Evolutionary conservation across 2,888 invertebrate species (phyloP), one percentile per base, ranked within the genome.

Genomic region (Callinectes sapidus): DNA sequence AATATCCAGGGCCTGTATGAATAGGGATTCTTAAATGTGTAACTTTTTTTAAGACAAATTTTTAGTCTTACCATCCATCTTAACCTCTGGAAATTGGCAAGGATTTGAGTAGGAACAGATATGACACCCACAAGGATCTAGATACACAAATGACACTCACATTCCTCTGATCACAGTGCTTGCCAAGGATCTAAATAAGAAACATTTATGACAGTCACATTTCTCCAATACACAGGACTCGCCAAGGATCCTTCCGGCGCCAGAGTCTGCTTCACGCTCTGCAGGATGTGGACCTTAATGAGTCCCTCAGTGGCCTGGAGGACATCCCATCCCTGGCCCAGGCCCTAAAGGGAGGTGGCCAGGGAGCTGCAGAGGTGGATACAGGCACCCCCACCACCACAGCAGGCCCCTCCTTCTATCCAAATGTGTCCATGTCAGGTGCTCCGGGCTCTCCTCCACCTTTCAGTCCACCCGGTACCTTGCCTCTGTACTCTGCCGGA

Each of bases 261-360:
- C 92, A 92, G 39, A 92, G 92, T 61, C 66, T 94, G 39, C 86
- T 94, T 10, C 86, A 94, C 39, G 90, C 91, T 54, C 61, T 94
- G 32, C 91, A 92, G 32, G 93, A 92, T 48, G 90, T 93, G 10
- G 97, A 97, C 95, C 96, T 97, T 95, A 97, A 97, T 95, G 97
- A 97, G 91, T 97, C 97, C 95, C 96, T 97, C 55, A 97, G 97
- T 95, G 96, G 97, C 88, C 95, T 98, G 88, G 97, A 97, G 0
- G 97, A 97, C 94, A 97, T 97, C 32, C 96, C 97, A 94, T 97
- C 97, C 92, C 96, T 98, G 35, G 97, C 97, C 0, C 97, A 97
- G 92, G 97, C 97, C 94, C 97, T 98, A 95, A 98, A 98, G 96
- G 97, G 97, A 0, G 98, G 98, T 0, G 98, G 98, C n/a, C 97